Evolutionary conservation across 2,797 vertebrate species (phyloP).

Genomic region (Artibeus lituratus): DNA sequence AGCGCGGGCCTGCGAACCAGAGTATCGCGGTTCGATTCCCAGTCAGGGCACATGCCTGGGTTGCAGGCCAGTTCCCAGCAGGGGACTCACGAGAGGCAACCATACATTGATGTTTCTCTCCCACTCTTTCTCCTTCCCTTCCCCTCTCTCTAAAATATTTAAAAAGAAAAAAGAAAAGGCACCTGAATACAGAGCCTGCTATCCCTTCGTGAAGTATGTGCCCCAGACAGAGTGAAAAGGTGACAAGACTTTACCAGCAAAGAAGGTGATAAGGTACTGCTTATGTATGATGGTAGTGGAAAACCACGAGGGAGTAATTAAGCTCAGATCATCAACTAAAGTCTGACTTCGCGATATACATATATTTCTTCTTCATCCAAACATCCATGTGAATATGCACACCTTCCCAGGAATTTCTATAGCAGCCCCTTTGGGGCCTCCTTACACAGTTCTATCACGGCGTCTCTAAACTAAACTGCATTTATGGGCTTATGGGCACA

Average conservation of each 20-base stretch:
- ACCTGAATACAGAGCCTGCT: not conserved
- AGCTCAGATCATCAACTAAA: not conserved
- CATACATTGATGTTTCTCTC: too few species aligned
- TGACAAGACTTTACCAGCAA: not conserved
- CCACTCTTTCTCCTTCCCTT: too few species aligned
- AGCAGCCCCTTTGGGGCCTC: not conserved
- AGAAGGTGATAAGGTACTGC: not conserved
- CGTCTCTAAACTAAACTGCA: not conserved
- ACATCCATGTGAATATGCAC: not conserved
- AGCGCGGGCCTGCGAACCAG: too few species aligned
- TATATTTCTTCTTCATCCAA: not conserved
- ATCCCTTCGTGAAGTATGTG: not conserved
- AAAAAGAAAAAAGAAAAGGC: too few species aligned
- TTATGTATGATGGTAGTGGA: not conserved
- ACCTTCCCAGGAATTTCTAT: not conserved
- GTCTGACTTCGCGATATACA: not conserved
- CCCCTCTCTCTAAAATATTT: too few species aligned
- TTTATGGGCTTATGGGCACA: not conserved
- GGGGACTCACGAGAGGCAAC: too few species aligned
- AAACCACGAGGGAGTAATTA: not conserved
- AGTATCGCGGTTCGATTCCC: too few species aligned
- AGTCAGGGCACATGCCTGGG: too few species aligned
- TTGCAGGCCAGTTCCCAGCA: too few species aligned
- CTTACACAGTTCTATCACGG: not conserved
- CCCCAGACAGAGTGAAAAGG: not conserved